These are phyloP conservation scores for Platichthys stellatus DNA, from an alignment of 2,113 vertebrate species.

Conservation along the genomic window DNA sequence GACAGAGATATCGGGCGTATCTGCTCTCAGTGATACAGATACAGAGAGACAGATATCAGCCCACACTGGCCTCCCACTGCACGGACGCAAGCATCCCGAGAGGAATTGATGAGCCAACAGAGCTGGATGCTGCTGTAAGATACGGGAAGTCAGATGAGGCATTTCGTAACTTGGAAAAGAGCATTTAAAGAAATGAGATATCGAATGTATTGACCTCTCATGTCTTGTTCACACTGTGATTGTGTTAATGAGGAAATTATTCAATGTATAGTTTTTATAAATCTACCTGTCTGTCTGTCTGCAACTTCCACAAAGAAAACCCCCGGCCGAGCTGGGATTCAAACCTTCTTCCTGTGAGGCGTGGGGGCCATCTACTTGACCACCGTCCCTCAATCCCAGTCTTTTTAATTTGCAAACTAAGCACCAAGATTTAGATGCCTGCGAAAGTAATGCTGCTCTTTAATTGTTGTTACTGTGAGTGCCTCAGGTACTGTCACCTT, in stretches of 20 bases:
- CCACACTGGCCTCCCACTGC: slow-evolving; percentile 48
- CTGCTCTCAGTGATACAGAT: slow-evolving; percentile 65
- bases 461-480: neutral
- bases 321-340: too few relatives aligned
- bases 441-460: too few relatives aligned
- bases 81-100: slow-evolving; percentile 32
- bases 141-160: slow-evolving; percentile 19
- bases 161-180: neutral
- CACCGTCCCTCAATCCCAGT: too few relatives aligned
- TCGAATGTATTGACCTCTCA: neutral
- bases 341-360: too few relatives aligned
- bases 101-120: slow-evolving; percentile 37
- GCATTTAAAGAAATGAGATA: neutral
- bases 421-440: too few relatives aligned
- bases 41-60: slow-evolving; percentile 65
- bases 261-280: too few relatives aligned
- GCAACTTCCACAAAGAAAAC: too few relatives aligned
- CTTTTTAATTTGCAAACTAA: too few relatives aligned
- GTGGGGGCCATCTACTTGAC: too few relatives aligned
- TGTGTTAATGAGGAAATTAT: too few relatives aligned
- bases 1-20: slow-evolving; percentile 71
- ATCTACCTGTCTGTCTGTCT: too few relatives aligned
- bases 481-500: neutral
- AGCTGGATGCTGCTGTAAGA: neutral
- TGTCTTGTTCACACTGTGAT: neutral